phyloP scores from a whole-genome alignment of 1,140 invertebrate species.

The Ips nitidus region DNA sequence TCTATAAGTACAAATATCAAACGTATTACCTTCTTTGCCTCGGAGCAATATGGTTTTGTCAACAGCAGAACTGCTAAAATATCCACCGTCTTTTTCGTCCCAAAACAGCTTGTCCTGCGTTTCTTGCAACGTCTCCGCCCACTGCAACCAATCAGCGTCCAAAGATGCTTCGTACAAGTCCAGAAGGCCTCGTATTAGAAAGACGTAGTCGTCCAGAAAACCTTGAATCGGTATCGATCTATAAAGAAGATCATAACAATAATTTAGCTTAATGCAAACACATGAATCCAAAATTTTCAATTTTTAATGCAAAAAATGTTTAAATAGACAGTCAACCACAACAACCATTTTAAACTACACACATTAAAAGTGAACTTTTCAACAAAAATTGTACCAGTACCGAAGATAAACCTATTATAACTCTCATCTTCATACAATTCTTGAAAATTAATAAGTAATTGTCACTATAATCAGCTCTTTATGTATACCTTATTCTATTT shows the following conservation, averaged over 20 bases:
- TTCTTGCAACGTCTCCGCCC: slow-evolving; percentile 79
- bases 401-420: too few species aligned
- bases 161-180: slow-evolving; percentile 86
- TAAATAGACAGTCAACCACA: too few species aligned
- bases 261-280: too few species aligned
- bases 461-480: too few species aligned
- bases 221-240: slow-evolving; percentile 68
- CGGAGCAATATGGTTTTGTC: slow-evolving; percentile 75
- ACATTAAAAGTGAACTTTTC: too few species aligned
- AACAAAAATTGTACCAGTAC: too few species aligned
- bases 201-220: slow-evolving; percentile 91
- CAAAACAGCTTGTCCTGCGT: slow-evolving; percentile 85
- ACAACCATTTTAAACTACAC: too few species aligned
- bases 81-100: slow-evolving; percentile 74
- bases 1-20: not conserved
- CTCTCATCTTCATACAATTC: too few species aligned
- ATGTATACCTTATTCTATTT: too few species aligned
- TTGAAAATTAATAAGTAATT: too few species aligned
- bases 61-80: slow-evolving; percentile 70
- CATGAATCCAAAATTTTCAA: too few species aligned
- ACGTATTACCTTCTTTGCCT: slow-evolving; percentile 76
- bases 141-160: slow-evolving; percentile 73
- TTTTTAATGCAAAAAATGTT: too few species aligned
- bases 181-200: slow-evolving; percentile 81
- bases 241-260: not conserved